phyloP scores from a whole-genome alignment of 1,140 invertebrate species.

The Scylla paramamosain region DNA sequence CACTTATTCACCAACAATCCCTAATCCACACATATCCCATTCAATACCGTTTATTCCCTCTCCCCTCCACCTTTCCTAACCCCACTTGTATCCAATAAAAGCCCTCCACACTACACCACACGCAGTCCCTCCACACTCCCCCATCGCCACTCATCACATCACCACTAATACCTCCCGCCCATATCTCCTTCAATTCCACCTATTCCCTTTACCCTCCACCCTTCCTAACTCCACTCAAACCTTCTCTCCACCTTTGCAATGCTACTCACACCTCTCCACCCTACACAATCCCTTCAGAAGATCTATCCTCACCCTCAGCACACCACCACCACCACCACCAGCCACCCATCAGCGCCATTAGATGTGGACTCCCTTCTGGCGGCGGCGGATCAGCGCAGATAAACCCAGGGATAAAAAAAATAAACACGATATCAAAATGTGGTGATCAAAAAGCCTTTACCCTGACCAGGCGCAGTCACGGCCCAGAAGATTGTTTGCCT shows the following conservation, averaged over 20 bases:
- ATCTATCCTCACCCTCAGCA: too few relatives aligned
- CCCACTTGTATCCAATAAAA: too few relatives aligned
- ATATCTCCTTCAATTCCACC: background rate
- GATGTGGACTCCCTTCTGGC: background rate
- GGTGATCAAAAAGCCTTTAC: background rate
- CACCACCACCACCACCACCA: too few relatives aligned
- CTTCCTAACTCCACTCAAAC: background rate
- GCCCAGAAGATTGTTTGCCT: background rate
- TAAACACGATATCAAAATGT: slow-evolving; percentile 2
- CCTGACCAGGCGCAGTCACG: background rate
- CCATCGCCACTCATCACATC: background rate
- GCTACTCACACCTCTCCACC: background rate
- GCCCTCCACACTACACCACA: too few relatives aligned
- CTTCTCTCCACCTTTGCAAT: background rate
- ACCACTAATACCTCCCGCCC: background rate
- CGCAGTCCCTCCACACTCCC: background rate
- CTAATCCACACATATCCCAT: too few relatives aligned
- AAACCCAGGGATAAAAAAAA: background rate
- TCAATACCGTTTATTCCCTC: too few relatives aligned
- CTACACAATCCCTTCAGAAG: background rate
- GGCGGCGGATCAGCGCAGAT: background rate
- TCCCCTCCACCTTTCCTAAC: too few relatives aligned
- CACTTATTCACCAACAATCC: too few relatives aligned
- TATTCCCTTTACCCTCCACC: background rate
- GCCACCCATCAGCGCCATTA: background rate